phyloP scores from a whole-genome alignment of 2,888 invertebrate genomes.

The Leptopterna dolabrata region DNA sequence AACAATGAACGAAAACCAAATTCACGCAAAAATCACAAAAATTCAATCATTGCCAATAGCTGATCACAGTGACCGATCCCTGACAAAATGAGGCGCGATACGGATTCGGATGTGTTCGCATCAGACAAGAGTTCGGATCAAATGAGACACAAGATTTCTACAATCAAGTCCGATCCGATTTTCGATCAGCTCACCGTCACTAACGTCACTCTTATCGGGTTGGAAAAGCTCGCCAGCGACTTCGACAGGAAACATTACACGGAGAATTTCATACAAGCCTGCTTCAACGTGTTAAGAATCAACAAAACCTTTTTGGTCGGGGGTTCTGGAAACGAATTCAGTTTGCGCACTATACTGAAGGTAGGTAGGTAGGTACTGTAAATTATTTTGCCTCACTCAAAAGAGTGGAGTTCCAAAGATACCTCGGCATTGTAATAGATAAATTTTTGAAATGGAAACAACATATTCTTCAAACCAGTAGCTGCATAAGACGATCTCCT shows the following conservation, averaged over 20 bases:
- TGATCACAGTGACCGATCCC: too few relatives aligned
- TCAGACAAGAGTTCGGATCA: not conserved
- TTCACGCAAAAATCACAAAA: too few relatives aligned
- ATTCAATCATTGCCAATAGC: too few relatives aligned
- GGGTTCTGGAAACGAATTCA: not conserved
- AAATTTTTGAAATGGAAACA: too few relatives aligned
- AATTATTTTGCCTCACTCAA: too few relatives aligned
- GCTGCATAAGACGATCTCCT: too few relatives aligned
- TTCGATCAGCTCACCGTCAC: not conserved
- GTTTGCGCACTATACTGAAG: not conserved
- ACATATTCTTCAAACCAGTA: too few relatives aligned
- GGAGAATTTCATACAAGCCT: slow-evolving; percentile 38
- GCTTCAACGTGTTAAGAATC: not conserved
- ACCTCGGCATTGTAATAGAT: too few relatives aligned
- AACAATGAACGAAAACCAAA: too few relatives aligned
- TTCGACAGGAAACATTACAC: not conserved
- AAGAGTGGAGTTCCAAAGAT: too few relatives aligned
- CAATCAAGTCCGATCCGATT: not conserved
- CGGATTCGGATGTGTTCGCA: too few relatives aligned
- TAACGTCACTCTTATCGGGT: not conserved
- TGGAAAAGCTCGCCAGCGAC: not conserved
- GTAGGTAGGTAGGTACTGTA: not conserved
- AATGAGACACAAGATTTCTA: not conserved
- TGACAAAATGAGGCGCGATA: too few relatives aligned
- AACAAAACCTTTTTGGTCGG: not conserved